Conservation (phyloP, 2,888 invertebrate species). For the Allygus modestus region DNA sequence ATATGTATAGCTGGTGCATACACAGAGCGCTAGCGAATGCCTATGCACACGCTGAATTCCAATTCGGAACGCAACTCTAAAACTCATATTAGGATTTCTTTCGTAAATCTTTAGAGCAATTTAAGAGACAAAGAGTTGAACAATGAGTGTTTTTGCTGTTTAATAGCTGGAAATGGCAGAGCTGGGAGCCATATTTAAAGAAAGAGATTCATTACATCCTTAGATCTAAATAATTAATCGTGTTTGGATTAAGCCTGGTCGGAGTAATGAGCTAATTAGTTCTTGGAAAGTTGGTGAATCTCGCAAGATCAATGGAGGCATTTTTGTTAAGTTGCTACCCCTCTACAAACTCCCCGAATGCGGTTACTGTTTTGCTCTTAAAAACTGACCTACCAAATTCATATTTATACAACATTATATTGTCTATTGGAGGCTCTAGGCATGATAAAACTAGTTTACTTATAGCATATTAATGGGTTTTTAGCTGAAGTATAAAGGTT, state of each 20-base stretch:
- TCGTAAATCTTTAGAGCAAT: too few species aligned
- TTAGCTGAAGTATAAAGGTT: too few species aligned
- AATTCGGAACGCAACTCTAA: too few species aligned
- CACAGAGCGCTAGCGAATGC: too few species aligned
- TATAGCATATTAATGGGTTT: too few species aligned
- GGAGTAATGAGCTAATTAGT: conserved; percentile 43
- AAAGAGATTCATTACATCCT: conserved; percentile 25
- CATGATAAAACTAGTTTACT: too few species aligned
- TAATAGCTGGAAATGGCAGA: not conserved
- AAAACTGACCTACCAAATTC: not conserved
- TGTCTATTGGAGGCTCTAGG: too few species aligned
- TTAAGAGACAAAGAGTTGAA: too few species aligned
- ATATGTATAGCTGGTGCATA: too few species aligned
- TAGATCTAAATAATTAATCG: conserved; percentile 20
- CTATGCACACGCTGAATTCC: too few species aligned
- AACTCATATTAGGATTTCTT: too few species aligned
- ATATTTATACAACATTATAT: too few species aligned
- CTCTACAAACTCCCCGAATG: not conserved
- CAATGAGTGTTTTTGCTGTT: not conserved
- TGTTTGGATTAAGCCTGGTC: conserved; percentile 8
- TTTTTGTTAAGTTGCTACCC: not conserved
- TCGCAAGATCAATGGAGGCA: not conserved
- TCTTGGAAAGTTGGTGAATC: conserved; percentile 34
- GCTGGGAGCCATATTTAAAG: not conserved
- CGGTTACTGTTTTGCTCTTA: not conserved